These are phyloP conservation scores for Podarcis raffonei DNA, from an alignment of 2,113 vertebrate species.

Conservation along the genomic window DNA sequence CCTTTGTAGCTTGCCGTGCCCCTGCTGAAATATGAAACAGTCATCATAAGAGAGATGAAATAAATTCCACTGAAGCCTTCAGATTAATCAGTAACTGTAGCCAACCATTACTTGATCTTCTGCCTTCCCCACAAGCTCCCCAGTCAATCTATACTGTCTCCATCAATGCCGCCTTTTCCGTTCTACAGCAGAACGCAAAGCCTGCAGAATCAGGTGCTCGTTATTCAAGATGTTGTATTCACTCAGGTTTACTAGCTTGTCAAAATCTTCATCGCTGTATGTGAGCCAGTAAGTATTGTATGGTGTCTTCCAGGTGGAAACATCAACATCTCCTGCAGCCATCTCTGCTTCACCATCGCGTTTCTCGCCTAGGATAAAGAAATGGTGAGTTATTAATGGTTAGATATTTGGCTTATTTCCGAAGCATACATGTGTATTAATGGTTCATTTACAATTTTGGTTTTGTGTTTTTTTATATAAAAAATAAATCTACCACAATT, in stretches of 20 bases:
- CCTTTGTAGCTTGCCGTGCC: background rate
- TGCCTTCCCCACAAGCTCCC: background rate
- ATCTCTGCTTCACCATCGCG: conserved; percentile 72
- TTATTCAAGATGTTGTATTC: conserved; percentile 83
- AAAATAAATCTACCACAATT: too few relatives aligned
- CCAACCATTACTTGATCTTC: background rate
- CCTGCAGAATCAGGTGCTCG: conserved; percentile 70
- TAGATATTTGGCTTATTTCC: background rate
- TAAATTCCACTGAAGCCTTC: background rate
- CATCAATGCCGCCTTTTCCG: conserved; percentile 62
- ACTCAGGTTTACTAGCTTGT: conserved; percentile 72
- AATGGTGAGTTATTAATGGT: background rate
- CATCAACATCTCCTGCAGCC: conserved; percentile 72
- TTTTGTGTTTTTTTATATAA: background rate
- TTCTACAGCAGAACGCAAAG: conserved; percentile 67
- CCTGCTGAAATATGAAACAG: background rate
- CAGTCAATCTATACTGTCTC: background rate
- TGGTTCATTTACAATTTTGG: background rate
- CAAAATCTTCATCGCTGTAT: conserved; percentile 71
- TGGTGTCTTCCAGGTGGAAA: conserved; percentile 70
- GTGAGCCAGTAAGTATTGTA: conserved; percentile 76
- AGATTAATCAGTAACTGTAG: background rate
- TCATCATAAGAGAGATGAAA: conserved; percentile 13
- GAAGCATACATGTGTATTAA: background rate
- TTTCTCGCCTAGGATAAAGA: conserved; percentile 70